These are phyloP conservation scores for Stercorarius parasiticus DNA, from an alignment of 2,113 vertebrate genomes.

Conservation along the genomic window DNA sequence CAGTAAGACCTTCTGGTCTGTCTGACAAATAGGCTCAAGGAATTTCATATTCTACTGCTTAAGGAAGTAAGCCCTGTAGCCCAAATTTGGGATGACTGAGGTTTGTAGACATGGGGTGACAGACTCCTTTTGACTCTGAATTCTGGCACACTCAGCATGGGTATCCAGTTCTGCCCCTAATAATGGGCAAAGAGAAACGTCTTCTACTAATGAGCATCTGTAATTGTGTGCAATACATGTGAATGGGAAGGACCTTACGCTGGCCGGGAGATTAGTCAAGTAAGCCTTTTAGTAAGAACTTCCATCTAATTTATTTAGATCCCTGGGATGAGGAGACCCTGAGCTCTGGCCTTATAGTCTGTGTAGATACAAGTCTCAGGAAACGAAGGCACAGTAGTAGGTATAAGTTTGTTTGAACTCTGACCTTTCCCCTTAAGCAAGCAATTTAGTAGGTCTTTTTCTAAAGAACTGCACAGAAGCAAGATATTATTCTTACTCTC, in stretches of 20 bases:
- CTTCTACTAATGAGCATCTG: not conserved
- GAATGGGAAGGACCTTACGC: not conserved
- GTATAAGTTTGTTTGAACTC: not conserved
- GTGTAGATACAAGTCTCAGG: accelerated
- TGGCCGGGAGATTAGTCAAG: constrained; percentile 1
- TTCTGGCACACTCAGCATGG: not conserved
- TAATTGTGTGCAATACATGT: not conserved
- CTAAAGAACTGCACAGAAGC: not conserved
- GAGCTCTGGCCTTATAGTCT: not conserved
- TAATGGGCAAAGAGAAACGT: not conserved
- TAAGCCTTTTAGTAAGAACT: constrained; percentile 37
- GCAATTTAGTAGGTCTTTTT: not conserved
- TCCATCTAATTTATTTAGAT: constrained; percentile 19
- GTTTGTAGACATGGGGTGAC: not conserved
- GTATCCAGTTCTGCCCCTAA: not conserved
- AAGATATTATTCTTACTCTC: not conserved
- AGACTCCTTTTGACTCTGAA: not conserved
- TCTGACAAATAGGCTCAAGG: not conserved
- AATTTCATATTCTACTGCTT: not conserved
- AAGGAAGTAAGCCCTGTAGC: not conserved
- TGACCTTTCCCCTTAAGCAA: not conserved
- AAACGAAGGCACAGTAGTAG: not conserved
- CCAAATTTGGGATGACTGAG: not conserved
- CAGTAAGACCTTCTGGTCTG: not conserved
- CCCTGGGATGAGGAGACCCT: not conserved